Base-by-base conservation (phyloP, 2,113 vertebrate species). In the Sceloporus tristichus region DNA sequence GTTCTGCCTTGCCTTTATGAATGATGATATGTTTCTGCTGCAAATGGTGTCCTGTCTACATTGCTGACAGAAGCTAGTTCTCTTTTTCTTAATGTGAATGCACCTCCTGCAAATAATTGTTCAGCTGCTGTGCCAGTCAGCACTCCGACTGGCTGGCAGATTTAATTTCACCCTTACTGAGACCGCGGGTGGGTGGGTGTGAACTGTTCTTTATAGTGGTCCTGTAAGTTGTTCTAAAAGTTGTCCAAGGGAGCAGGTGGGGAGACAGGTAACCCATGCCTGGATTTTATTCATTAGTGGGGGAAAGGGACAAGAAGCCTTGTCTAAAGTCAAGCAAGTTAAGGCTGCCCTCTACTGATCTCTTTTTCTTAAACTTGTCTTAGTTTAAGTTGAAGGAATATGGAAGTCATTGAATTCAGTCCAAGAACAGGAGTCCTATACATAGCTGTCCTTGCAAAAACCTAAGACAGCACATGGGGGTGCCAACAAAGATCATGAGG, bases 301-400 rank as follows among this genome's bases (percentile, higher is more conserved):
- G 87, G 93, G 88, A 74, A 84, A 90, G 91, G 86, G 94, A 88
- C 73, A 74, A 89, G 42, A 76, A 56, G 79, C 90, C 8, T 83
- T 83, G 89, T 92, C 89, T 87, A 87, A 42, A 87, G 93, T 94
- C 96, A 93, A 83, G 96, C 96, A 97, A 98, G 98, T 97, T 97
- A 97, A 98, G 97, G 98, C 98, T 98, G 98, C 98, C 98, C 98
- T 98, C 98, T 99, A 96, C 98, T 98, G 98, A 97, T 97, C 91
- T 97, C 89, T 94, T 96, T 38, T 92, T 87, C 89, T 93, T 82
- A 95, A 95, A 92, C 91, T 90, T 93, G 48, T 94, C 96, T 2
- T 19, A 66, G 13, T 40, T 21, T 65, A n/a, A 62, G 59, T 16
- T 62, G 59, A 62, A 62, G 59, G 59, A 62, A 62, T 18, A 14